These are phyloP conservation scores for Charanyca ferruginea DNA, from an alignment of 2,888 invertebrate genomes.

Conservation along the genomic window DNA sequence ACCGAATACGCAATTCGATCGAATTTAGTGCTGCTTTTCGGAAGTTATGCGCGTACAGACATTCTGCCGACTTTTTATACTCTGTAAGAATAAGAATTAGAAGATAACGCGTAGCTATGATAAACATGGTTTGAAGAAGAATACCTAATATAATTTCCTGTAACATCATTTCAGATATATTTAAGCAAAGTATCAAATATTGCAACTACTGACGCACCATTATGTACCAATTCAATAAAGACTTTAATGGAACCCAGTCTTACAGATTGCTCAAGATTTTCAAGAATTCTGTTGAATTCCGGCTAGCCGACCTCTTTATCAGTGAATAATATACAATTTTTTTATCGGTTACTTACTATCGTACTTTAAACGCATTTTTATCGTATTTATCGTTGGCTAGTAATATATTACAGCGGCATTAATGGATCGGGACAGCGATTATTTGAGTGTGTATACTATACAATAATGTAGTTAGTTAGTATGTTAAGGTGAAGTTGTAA, in stretches of 20 bases:
- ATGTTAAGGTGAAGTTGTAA: no score
- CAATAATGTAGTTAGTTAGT: no score
- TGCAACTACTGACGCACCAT: background rate
- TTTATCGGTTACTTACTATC: conserved; percentile 70
- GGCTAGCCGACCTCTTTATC: conserved; percentile 59
- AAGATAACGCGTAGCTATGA: background rate
- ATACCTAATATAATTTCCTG: no score
- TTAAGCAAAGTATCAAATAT: conserved; percentile 8
- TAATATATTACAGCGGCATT: conserved; percentile 61
- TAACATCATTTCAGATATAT: background rate
- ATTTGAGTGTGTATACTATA: conserved; percentile 46
- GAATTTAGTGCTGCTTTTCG: no score
- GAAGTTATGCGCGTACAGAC: no score
- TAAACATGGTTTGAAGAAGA: background rate
- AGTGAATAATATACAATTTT: conserved; percentile 62
- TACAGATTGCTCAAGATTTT: conserved; percentile 38
- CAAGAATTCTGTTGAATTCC: conserved; percentile 45
- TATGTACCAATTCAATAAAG: conserved; percentile 21
- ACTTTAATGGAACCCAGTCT: conserved; percentile 8
- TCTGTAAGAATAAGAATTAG: no score
- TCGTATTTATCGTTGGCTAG: conserved; percentile 66
- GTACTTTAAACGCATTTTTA: conserved; percentile 69
- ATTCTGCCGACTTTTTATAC: no score
- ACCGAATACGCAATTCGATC: no score
- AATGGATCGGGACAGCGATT: conserved; percentile 56